Percentiles rank a stretch among this genome's conserved stretches.
Conservation (phyloP, 2,888 invertebrate genomes). For the Trachelus tabidus region DNA sequence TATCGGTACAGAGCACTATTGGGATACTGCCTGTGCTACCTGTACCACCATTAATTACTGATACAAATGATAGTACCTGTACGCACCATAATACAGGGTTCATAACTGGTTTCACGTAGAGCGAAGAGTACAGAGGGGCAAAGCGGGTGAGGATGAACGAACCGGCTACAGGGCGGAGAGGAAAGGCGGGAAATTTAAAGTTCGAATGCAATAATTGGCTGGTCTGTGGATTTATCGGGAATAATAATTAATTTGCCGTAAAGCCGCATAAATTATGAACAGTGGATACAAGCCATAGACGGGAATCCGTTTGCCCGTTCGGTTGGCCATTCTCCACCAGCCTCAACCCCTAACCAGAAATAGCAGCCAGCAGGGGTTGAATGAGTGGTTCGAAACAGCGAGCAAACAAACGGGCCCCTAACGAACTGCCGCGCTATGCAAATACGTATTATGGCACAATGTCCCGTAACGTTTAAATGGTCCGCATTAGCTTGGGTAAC, state of each 20-base stretch:
- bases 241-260: constrained; percentile 39
- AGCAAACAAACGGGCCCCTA: constrained; percentile 59
- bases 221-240: constrained; percentile 31
- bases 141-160: too few relatives aligned
- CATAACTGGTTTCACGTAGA: too few relatives aligned
- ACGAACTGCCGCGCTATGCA: constrained; percentile 54
- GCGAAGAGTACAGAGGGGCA: too few relatives aligned
- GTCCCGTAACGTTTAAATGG: constrained; percentile 52
- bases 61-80: too few relatives aligned
- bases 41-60: too few relatives aligned
- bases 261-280: constrained; percentile 41
- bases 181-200: neutral
- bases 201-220: constrained; percentile 15
- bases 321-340: too few relatives aligned
- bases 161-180: too few relatives aligned
- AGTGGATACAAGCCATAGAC: neutral
- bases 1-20: too few relatives aligned
- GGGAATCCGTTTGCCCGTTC: too few relatives aligned
- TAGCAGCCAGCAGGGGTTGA: neutral
- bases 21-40: too few relatives aligned
- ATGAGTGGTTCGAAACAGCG: constrained; percentile 18
- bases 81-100: too few relatives aligned
- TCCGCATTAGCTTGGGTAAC: constrained; percentile 44
- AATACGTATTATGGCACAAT: constrained; percentile 52
- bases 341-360: too few relatives aligned